Evolutionary conservation across 2,797 vertebrate genomes (phyloP), one percentile per base, ranked within the genome.

Genomic region (Scolopax bukidnonensis): DNA sequence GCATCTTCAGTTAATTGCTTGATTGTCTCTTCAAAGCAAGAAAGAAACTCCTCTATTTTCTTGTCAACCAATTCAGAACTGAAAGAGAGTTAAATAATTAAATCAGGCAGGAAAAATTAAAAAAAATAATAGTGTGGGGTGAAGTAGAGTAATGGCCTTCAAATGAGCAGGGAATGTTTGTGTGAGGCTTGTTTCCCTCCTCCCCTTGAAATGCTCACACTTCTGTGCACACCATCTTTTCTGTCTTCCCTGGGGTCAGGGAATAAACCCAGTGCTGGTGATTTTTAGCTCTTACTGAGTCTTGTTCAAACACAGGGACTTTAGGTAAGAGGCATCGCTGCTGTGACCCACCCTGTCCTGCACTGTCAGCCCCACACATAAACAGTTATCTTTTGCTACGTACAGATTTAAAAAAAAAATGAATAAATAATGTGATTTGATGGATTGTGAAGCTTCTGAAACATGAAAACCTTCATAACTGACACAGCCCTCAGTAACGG

Each of bases 21-120:
- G 57, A 99, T 95, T 95, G 98, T 98, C 89, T 99, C 98, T 65
- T 98, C 98, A 89, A 99, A 99, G 73, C 97, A 97, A 68, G 87
- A 92, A 96, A 99, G 98, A 97, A 99, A 99, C 91, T 99, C 99
- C 97, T 99, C 99, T 56, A 99, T 99, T 97, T 99, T 99, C 50
- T 94, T 96, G 95, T 99, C 99, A 15, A 99, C 99, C 40, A 98
- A 87, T 96, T 99, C 99, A 4, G 99, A 98, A 97, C 99, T 99
- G 96, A 76, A 96, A 97, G 48, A 97, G 89, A 94, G 38, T 77
- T 19, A 88, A 89, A 63, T 30, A 73, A 89, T 57, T 38, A 38
- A 60, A 67, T 86, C 14, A 56, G 67, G 23, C 18, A 68, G 30
- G 53, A 28, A 40, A n/a, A 69, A 33, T 3, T 6, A 6, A 11